A percentile compares a stretch with the other conserved stretches of the same genome.
Conservation (phyloP, 1,140 invertebrate genomes). For the Pogonomyrmex barbatus region DNA sequence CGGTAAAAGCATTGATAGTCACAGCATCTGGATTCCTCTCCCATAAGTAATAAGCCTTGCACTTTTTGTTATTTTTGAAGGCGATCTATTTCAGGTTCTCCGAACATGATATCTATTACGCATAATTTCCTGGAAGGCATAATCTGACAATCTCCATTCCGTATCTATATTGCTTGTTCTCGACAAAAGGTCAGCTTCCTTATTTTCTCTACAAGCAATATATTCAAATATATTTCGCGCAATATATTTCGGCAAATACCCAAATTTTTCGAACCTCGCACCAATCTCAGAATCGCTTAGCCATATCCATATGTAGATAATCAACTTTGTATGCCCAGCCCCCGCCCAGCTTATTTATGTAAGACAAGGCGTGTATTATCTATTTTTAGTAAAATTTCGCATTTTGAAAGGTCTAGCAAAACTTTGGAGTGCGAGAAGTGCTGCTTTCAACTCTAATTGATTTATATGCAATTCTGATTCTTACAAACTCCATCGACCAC, state of each 20-base stretch:
- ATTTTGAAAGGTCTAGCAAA: conserved; percentile 1
- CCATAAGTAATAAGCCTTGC: conserved; percentile 26
- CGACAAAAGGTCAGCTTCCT: conserved; percentile 4
- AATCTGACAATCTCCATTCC: conserved; percentile 9
- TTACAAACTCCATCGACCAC: not conserved
- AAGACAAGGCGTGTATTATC: conserved; percentile 43
- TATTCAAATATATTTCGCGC: no score
- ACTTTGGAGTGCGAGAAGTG: not conserved
- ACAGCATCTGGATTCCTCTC: not conserved
- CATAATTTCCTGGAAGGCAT: not conserved
- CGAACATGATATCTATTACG: no score
- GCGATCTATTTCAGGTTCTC: conserved; percentile 21
- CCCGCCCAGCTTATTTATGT: conserved; percentile 47
- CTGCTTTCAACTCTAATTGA: conserved; percentile 2
- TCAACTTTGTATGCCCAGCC: not conserved
- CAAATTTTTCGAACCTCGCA: not conserved
- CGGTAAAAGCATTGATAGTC: conserved; percentile 14
- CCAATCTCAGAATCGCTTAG: not conserved
- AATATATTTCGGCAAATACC: conserved; percentile 13
- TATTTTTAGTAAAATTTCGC: conserved; percentile 9
- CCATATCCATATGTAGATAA: not conserved
- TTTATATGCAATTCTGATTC: not conserved
- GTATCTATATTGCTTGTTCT: not conserved
- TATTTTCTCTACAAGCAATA: conserved; percentile 24
- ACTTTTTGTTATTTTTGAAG: conserved; percentile 25